Conservation (phyloP, 2,113 vertebrate species). For the Rattus rattus region DNA sequence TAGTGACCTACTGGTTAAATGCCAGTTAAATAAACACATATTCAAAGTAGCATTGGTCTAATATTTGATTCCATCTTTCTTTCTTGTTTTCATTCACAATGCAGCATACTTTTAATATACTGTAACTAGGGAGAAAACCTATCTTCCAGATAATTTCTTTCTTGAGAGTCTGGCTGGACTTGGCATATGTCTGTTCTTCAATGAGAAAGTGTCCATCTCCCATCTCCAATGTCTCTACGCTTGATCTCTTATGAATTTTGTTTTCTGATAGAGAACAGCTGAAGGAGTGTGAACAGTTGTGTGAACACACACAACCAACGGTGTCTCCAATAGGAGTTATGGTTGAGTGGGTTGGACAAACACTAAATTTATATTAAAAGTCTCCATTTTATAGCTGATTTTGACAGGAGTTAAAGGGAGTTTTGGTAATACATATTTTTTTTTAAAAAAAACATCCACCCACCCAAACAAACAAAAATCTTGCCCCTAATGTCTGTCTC, state of each 20-base stretch:
- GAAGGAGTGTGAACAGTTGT: background rate
- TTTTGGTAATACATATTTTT: background rate
- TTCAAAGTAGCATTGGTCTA: background rate
- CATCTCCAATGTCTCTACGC: background rate
- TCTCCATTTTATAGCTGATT: background rate
- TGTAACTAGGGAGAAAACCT: background rate
- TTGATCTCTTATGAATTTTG: background rate
- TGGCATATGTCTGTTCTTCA: background rate
- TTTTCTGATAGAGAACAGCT: background rate
- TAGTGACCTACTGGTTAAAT: background rate
- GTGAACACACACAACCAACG: background rate
- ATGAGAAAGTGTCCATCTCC: background rate
- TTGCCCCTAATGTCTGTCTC: background rate
- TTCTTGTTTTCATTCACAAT: background rate
- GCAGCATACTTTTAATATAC: background rate
- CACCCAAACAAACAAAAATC: background rate
- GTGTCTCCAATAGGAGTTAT: background rate
- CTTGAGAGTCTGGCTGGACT: background rate
- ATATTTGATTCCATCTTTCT: background rate
- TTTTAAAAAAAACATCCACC: background rate
- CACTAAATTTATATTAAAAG: slow-evolving; percentile 4
- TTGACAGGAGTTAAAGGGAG: slow-evolving; percentile 9
- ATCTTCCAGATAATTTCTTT: background rate
- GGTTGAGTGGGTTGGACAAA: background rate
- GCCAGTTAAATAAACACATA: background rate